Conservation (phyloP, 2,113 vertebrate genomes). For the Aspidoscelis tigris region DNA sequence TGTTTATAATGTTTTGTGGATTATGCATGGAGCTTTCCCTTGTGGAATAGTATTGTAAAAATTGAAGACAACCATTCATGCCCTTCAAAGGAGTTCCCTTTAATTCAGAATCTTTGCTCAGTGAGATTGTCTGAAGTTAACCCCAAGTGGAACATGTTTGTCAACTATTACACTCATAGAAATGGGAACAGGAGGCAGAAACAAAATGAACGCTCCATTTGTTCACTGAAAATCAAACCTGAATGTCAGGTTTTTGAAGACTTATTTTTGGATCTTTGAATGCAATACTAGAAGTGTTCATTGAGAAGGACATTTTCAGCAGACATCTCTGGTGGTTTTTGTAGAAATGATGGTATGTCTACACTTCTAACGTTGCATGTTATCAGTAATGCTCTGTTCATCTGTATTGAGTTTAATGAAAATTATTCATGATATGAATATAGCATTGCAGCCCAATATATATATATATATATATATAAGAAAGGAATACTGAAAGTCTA, state of each 20-base stretch:
- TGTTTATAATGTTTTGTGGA: constrained; percentile 1
- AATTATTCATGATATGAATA: background rate
- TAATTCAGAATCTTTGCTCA: constrained; percentile 2
- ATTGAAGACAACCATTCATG: constrained; percentile 13
- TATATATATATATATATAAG: too few species aligned
- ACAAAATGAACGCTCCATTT: constrained; percentile 10
- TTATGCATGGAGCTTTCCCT: background rate
- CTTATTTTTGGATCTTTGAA: constrained; percentile 9
- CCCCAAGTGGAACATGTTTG: background rate
- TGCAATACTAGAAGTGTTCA: constrained; percentile 4
- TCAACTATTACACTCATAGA: background rate
- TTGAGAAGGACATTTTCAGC: constrained; percentile 26
- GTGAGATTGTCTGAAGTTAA: constrained; percentile 7
- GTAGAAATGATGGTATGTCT: too few species aligned
- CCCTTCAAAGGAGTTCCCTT: background rate
- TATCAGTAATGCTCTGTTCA: too few species aligned
- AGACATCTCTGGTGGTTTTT: constrained; percentile 38
- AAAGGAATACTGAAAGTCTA: constrained; percentile 6
- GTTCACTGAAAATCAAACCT: background rate
- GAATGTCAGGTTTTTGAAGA: background rate
- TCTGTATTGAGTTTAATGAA: background rate
- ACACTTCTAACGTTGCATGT: too few species aligned
- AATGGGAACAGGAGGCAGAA: background rate
- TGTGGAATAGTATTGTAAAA: background rate
- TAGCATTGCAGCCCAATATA: constrained; percentile 13